Percentiles rank a stretch among this genome's conserved stretches.
Conservation (phyloP, 2,888 invertebrate genomes). For the Dryobota labecula region DNA sequence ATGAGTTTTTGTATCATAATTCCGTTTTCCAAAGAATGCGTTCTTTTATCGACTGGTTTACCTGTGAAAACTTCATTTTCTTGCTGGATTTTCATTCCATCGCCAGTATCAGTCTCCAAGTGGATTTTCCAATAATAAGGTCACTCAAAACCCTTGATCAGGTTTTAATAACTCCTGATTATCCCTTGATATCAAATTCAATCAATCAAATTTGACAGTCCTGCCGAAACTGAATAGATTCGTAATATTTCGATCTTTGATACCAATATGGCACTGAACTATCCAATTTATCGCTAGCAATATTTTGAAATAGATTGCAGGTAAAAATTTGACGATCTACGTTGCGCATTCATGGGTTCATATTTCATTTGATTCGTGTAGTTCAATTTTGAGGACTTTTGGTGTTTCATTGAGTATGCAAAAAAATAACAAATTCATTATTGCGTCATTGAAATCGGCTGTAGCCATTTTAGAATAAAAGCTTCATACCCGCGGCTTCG, state of each 20-base stretch:
- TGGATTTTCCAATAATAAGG: not conserved
- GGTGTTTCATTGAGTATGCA: not conserved
- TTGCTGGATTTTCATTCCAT: too few species aligned
- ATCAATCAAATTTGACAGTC: not conserved
- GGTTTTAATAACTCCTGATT: not conserved
- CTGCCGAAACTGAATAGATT: slow-evolving; percentile 13
- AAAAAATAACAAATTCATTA: not conserved
- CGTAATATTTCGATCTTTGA: not conserved
- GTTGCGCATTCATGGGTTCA: not conserved
- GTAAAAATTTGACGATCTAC: slow-evolving; percentile 20
- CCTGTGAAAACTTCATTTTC: not conserved
- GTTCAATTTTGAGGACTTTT: slow-evolving; percentile 14
- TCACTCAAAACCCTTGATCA: not conserved
- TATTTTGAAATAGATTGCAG: slow-evolving; percentile 39
- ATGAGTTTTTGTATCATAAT: not conserved
- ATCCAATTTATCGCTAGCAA: slow-evolving; percentile 28
- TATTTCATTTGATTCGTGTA: slow-evolving; percentile 33
- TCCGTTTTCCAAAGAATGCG: too few species aligned
- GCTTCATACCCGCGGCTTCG: too few species aligned
- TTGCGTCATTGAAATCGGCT: not conserved
- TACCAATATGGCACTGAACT: not conserved
- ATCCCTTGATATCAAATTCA: not conserved
- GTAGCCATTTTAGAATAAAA: not conserved
- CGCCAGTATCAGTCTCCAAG: not conserved
- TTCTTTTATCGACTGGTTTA: not conserved